Conservation (phyloP, 2,888 invertebrate species). For the Heliconius erato region DNA sequence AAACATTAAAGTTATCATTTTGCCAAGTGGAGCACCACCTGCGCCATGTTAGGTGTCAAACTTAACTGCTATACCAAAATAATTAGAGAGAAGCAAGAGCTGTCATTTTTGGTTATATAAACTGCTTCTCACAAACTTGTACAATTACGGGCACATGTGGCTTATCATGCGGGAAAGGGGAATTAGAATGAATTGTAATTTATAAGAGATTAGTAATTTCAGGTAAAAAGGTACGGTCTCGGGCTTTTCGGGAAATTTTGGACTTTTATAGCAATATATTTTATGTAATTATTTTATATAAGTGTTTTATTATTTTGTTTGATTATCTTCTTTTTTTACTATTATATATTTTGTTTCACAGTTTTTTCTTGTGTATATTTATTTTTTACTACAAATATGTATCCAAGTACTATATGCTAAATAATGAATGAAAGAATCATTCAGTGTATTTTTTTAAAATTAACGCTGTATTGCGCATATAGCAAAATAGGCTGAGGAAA, state of each 20-base stretch:
- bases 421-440: no score
- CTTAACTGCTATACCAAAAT: neutral
- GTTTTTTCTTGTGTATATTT: no score
- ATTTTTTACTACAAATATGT: no score
- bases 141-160: slow-evolving; percentile 38
- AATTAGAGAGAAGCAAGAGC: neutral
- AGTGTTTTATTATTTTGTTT: no score
- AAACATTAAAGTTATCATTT: neutral
- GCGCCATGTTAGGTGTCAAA: neutral
- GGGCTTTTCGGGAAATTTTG: neutral
- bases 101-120: neutral
- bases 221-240: slow-evolving; percentile 2
- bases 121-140: slow-evolving; percentile 11
- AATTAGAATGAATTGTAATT: slow-evolving; percentile 15
- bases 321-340: no score
- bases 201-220: neutral
- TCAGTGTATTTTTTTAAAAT: no score
- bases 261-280: neutral
- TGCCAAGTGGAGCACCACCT: neutral
- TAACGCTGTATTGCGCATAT: no score
- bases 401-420: no score
- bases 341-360: no score
- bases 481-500: no score
- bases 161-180: slow-evolving; percentile 1
- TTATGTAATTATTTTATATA: no score